Base-by-base conservation (phyloP, 1,140 invertebrate species). In the Drosophila parvula region DNA sequence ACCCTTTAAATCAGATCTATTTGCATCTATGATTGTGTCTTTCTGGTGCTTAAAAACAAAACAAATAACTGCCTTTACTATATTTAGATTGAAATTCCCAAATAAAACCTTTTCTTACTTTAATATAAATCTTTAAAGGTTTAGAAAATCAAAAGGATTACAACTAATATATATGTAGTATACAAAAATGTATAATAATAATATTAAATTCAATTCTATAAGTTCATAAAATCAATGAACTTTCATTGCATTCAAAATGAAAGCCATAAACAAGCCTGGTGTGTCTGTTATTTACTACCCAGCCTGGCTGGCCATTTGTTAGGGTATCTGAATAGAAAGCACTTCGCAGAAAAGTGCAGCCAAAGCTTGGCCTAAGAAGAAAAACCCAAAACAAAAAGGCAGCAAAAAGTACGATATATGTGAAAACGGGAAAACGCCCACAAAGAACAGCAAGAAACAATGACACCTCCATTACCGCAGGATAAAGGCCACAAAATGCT, bases 381-480 rank as follows among this genome's bases (percentile, higher is more conserved):
- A 58, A 57, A 57, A 10, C 27, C 4, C 0, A 9, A 36, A 30
- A n/a, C 9, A 61, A 47, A 36, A 67, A n/a, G 32, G 9, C 60
- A n/a, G 27, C 12, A 18, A 62, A 44, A 34, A 16, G 16, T 14
- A n/a, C 28, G 34, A 30, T 10, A 43, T 28, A 28, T 10, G 28
- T 68, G 61, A 32, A 51, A 43, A n/a, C n/a, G 7, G 4, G 10
- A 53, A 62, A 40, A 67, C 62, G 44, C 44, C 34, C 34, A 65
- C 44, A n/a, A 12, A 18, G 12, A 38, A 40, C 7, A 27, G 18
- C 5, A 4, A 48, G 8, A 67, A 36, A 22, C 28, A 30, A 48
- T 27, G 36, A n/a, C 18, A 22, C 36, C 32, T 67, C 61, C 65
- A 67, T 69, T 69, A 65, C 16, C 61, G 36, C 38, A 40, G 47